Base-by-base conservation (phyloP, 2,888 invertebrate species). In the Peribatodes rhomboidaria region DNA sequence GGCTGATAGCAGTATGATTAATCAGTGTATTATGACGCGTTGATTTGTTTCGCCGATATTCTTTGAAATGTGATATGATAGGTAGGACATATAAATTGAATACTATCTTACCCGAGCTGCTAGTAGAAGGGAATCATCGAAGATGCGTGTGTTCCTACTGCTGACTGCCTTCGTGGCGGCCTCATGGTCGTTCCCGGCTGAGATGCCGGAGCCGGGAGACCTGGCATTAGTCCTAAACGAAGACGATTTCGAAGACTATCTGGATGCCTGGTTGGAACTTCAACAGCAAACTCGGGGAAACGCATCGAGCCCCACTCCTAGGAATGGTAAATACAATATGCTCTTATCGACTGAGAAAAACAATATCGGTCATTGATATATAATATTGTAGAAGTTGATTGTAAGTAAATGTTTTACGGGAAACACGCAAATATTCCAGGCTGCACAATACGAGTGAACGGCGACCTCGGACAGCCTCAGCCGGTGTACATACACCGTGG, bases 401-500 rank as follows among this genome's bases (percentile, higher is more conserved):
- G 27, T 9, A 14, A 27, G 27, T 14, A 27, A 20, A 22, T 14
- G 9, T 27, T 47, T 31, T 14, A 8, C 11, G 27, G 27, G 14
- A 47, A 16, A n/a, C 16, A 31, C 8, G 35, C 8, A 3, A 33
- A 35, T 55, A 22, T 61, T 61, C 10, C 62, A 89, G 90, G 87
- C 22, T 95, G 95, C 73, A 76, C 81, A 4, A 79, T 95, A 56
- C 87, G 88, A 49, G 82, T 91, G 1, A 88, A 90, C 50, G 90
- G 93, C 13, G 94, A 94, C 72, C 84, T 95, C 1, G 89, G 88
- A 0, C 92, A 93, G 63, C 95, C 94, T 0, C 95, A 95, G 77
- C 95, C 95, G 0, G 87, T 96, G 4, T 92, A 94, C 72, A 77
- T 96, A 1, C 85, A 81, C 47, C 86, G 89, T 0, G 83, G 88